A percentile compares a stretch with the other conserved stretches of the same genome.
Evolutionary conservation across 2,113 vertebrate species (phyloP).

Genomic region (Ageneiosus marmoratus): DNA sequence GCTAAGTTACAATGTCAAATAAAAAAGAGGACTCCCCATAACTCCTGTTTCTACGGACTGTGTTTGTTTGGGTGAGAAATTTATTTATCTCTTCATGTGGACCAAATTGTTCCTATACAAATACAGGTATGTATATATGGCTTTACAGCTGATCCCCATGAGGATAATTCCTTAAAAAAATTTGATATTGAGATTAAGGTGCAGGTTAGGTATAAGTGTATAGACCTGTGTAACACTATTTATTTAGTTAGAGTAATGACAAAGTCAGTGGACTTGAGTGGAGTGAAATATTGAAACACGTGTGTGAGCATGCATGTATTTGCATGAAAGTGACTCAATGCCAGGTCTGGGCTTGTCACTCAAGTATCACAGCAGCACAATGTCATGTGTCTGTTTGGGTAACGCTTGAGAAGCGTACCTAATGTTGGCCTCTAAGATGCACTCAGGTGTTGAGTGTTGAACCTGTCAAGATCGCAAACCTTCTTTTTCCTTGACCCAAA

Average conservation of each 20-base stretch:
- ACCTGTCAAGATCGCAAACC: slow-evolving; percentile 72
- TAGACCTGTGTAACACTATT: neutral
- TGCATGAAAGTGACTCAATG: slow-evolving; percentile 74
- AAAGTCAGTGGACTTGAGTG: neutral
- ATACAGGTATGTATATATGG: neutral
- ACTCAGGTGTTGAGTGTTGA: slow-evolving; percentile 69
- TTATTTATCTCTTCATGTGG: neutral
- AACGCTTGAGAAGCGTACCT: slow-evolving; percentile 71
- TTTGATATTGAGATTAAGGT: neutral
- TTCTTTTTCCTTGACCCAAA: slow-evolving; percentile 68
- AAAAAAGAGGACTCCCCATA: slow-evolving; percentile 63
- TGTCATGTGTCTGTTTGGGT: slow-evolving; percentile 64
- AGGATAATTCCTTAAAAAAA: neutral
- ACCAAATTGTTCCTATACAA: neutral
- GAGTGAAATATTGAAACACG: neutral
- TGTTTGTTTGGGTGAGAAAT: slow-evolving; percentile 26
- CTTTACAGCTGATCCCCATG: neutral
- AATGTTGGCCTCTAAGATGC: slow-evolving; percentile 69
- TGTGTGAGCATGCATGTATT: neutral
- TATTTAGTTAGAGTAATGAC: neutral
- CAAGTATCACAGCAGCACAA: slow-evolving; percentile 59
- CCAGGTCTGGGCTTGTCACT: slow-evolving; percentile 71
- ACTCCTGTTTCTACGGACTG: slow-evolving; percentile 62
- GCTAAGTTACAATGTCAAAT: slow-evolving; percentile 42
- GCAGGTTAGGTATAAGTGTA: neutral